Base-by-base conservation (phyloP, 1,140 invertebrate genomes). In the Pseudomyrmex flavicornis region DNA sequence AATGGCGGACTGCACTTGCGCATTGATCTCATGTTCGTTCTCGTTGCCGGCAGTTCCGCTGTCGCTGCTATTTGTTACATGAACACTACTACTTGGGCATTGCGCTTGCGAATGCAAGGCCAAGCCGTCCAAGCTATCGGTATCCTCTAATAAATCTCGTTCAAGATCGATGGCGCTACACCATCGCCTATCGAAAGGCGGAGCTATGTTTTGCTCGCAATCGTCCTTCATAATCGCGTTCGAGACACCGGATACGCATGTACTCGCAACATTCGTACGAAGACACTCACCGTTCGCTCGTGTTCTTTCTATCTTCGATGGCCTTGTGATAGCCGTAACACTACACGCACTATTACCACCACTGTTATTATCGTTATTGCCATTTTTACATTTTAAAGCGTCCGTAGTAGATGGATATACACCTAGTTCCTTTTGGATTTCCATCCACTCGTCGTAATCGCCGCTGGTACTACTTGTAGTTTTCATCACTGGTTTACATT, bases 1-100 rank as follows among this genome's bases (percentile, higher is more conserved):
- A 75, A 97, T 97, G 66, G 97, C 97, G 84, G 96, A 96, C 91
- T 97, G 96, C 56, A 97, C 96, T 91, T 97, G 97, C 10, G 96
- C 96, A 77, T 96, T 96, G 61, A 97, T 96, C 83, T 96, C 95
- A 83, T 35, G 35, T 7, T 96, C 96, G 65, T 95, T 94, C 44
- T 95, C 94, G 66, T 93, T 91, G 50, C 91, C 91, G 15, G 54
- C 9, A 22, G 91, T 91, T 8, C 89, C 92, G 77, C 91, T 80
- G 4, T 80, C 66, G 56, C 85, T 89, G 56, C 85, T 89, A 46
- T 74, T 90, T 66, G 69, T 85, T 68, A 83, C 70, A 35, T 88
- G 88, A 46, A 86, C 74, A 65, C 68, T 82, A 62, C 72, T 80
- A 26, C 82, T 75, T 44, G 90, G 87, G 62, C 90, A 91, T 82